Evolutionary conservation across 2,113 vertebrate species (phyloP).

Genomic region (Vireo altiloquus): DNA sequence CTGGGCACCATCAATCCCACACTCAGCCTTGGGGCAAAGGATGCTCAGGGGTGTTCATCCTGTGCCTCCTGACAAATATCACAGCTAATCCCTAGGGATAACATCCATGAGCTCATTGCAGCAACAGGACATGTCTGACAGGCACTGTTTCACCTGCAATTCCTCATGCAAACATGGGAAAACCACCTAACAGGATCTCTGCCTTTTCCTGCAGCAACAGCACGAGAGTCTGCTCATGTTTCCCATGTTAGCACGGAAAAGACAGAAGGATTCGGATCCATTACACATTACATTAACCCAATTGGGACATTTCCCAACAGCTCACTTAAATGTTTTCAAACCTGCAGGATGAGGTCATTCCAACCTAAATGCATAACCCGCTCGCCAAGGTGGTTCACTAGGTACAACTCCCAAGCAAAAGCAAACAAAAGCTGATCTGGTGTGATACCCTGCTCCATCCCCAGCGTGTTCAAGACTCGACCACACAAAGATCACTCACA

Average conservation of each 20-base stretch:
- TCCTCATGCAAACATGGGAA: not conserved
- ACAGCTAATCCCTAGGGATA: rapidly evolving
- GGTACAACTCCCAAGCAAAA: not conserved
- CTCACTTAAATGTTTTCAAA: slow-evolving; percentile 6
- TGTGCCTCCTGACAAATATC: not conserved
- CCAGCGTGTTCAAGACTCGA: not conserved
- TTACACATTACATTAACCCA: not conserved
- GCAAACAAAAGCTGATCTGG: not conserved
- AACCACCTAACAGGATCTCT: not conserved
- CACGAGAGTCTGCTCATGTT: not conserved
- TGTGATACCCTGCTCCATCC: not conserved
- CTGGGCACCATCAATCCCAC: not conserved
- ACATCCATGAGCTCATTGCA: not conserved
- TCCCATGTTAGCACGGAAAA: not conserved
- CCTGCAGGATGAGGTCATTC: slow-evolving; percentile 40
- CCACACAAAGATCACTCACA: slow-evolving; percentile 3
- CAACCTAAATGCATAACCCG: not conserved
- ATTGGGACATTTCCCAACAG: not conserved
- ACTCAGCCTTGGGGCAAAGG: rapidly evolving
- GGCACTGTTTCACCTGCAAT: not conserved
- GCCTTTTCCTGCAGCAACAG: not conserved
- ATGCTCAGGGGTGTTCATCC: not conserved
- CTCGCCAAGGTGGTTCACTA: not conserved
- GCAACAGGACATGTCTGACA: not conserved
- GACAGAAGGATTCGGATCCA: not conserved